phyloP scores from a whole-genome alignment of 2,113 vertebrate genomes.

The Pteruthius melanotis region DNA sequence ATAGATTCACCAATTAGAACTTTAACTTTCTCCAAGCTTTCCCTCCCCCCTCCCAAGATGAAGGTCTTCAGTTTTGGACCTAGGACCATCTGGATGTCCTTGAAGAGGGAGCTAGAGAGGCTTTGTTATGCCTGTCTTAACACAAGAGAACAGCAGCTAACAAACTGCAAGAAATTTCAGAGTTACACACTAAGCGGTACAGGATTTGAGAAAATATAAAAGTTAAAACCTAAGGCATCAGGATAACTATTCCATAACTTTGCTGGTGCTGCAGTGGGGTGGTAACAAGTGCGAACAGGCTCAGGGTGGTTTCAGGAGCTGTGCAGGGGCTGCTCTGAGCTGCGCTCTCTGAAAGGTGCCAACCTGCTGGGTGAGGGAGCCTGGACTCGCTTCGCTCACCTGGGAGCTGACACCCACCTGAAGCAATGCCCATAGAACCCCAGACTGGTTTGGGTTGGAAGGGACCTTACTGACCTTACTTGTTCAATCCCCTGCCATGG shows the following conservation, averaged over 20 bases:
- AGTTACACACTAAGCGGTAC: too few species aligned
- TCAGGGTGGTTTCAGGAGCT: not conserved
- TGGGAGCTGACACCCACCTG: fast-evolving
- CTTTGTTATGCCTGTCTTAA: too few species aligned
- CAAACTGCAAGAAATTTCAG: too few species aligned
- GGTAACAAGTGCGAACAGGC: not conserved
- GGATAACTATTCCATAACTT: not conserved
- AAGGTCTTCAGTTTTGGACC: too few species aligned
- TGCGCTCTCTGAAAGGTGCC: not conserved
- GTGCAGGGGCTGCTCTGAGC: not conserved
- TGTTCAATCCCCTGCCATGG: not conserved
- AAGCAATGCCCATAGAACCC: fast-evolving
- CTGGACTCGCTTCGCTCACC: fast-evolving
- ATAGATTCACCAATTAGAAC: too few species aligned
- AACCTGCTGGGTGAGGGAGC: not conserved
- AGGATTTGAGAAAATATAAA: too few species aligned
- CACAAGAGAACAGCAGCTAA: too few species aligned
- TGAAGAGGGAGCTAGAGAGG: too few species aligned
- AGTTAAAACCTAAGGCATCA: too few species aligned
- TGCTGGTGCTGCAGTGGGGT: not conserved
- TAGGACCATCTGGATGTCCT: too few species aligned
- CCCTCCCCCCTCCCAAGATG: too few species aligned
- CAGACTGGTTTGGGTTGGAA: not conserved
- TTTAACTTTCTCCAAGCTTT: too few species aligned
- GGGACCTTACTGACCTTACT: not conserved